A percentile compares a stretch with the other conserved stretches of the same genome.
phyloP scores from a whole-genome alignment of 2,113 vertebrate species.

The Sigmodon hispidus region DNA sequence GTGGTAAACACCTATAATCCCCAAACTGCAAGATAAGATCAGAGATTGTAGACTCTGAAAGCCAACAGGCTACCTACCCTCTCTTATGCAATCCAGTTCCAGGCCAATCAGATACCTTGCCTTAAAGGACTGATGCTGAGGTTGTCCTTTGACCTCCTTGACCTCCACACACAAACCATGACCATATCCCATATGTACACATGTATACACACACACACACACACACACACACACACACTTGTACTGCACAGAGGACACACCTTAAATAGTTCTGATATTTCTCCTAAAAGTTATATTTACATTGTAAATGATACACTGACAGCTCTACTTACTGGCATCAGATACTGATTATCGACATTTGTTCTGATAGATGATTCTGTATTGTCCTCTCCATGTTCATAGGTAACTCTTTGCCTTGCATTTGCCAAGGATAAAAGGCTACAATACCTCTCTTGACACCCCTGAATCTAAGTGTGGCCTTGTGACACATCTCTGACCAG shows the following conservation, averaged over 20 bases:
- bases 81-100: background rate
- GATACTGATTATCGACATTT: background rate
- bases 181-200: background rate
- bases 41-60: background rate
- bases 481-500: background rate
- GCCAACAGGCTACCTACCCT: background rate
- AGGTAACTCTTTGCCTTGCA: background rate
- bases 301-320: background rate
- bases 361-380: background rate
- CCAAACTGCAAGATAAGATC: background rate
- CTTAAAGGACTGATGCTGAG: background rate
- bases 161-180: background rate
- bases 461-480: background rate
- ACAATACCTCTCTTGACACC: background rate
- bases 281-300: background rate
- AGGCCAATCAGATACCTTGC: background rate
- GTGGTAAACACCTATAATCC: background rate
- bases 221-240: background rate
- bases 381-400: background rate
- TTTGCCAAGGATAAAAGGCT: background rate
- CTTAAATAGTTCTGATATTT: background rate
- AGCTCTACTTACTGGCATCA: background rate
- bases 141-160: background rate
- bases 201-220: background rate
- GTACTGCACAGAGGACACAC: background rate